Base-by-base conservation (phyloP, 92 coral and sea anemone genomes). In the Metridium senile region DNA sequence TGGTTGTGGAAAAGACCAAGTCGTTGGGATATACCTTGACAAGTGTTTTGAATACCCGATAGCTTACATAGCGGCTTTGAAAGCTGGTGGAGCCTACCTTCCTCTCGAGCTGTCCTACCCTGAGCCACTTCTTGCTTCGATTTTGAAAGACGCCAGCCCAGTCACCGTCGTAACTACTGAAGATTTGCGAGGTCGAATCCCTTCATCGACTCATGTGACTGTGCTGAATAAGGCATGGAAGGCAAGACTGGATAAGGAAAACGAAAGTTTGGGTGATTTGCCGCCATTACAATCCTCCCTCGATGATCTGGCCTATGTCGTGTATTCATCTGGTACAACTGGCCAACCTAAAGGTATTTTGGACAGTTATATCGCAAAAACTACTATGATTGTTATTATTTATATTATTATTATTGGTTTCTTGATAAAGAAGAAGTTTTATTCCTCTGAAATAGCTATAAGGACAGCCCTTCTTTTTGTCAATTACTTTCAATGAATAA, bases 241-340 rank as follows among this genome's bases (percentile, higher is more conserved):
- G 46, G 68, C 79, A 25, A 79, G 85, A 46, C 52, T 88, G 1
- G 53, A 58, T 54, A 73, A 75, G 66, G 97, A 89, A 68, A 91
- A 91, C 75, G 82, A 70, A 46, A 28, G 58, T 0, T 57, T 81
- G 33, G 75, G 76, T 20, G 81, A 74, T 11, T 34, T 57, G 33
- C 71, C 69, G 20, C 82, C 88, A 31, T 71, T 82, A 21, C 58
- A 71, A 32, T 81, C 88, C 2, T 53, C 68, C 16, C 66, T 89
- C 11, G 97, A 89, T 74, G 93, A 89, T 66, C 68, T 91, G 53
- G 97, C 97, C 0, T 91, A 91, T 58, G 77, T 91, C 1, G 97
- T 91, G 30, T 91, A 91, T 62, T 91, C 97, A 0, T 91, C 97
- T n/a, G 97, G 97, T 1, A 91, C 97, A 22, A 91, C 97, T 7